phyloP scores from a whole-genome alignment of 2,797 vertebrate species.

The Danio choprae region DNA sequence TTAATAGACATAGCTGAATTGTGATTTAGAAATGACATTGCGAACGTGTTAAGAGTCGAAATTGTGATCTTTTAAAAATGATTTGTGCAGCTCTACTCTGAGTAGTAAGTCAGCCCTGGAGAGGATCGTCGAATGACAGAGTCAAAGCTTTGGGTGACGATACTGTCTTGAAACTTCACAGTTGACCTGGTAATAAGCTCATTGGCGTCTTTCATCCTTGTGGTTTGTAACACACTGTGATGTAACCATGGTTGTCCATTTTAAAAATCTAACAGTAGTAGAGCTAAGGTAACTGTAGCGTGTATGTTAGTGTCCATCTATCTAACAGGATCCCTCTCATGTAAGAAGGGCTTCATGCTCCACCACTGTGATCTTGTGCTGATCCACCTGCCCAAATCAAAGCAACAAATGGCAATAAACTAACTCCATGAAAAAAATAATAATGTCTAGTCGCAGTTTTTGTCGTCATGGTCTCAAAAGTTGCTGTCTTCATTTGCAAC shows the following conservation, averaged over 20 bases:
- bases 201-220: slow-evolving; percentile 59
- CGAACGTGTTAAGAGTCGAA: no score
- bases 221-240: slow-evolving; percentile 66
- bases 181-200: slow-evolving; percentile 53
- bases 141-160: slow-evolving; percentile 55
- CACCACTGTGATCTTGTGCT: slow-evolving; percentile 75
- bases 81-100: background rate
- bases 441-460: no score
- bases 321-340: slow-evolving; percentile 66
- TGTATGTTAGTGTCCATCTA: slow-evolving; percentile 59
- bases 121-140: background rate
- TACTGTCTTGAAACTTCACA: slow-evolving; percentile 62
- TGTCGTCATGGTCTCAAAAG: background rate
- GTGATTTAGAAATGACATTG: no score
- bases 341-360: slow-evolving; percentile 71
- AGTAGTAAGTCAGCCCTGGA: background rate
- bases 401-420: slow-evolving; percentile 80
- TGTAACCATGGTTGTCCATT: slow-evolving; percentile 62
- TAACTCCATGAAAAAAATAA: slow-evolving; percentile 67
- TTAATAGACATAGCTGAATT: no score
- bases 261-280: slow-evolving; percentile 54
- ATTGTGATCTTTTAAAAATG: no score
- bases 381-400: slow-evolving; percentile 63
- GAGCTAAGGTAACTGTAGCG: slow-evolving; percentile 50
- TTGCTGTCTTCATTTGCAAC: no score